A percentile compares a stretch with the other conserved stretches of the same genome.
Evolutionary conservation across 2,113 vertebrate genomes (phyloP).

Genomic region (Neolamprologus hecqui): DNA sequence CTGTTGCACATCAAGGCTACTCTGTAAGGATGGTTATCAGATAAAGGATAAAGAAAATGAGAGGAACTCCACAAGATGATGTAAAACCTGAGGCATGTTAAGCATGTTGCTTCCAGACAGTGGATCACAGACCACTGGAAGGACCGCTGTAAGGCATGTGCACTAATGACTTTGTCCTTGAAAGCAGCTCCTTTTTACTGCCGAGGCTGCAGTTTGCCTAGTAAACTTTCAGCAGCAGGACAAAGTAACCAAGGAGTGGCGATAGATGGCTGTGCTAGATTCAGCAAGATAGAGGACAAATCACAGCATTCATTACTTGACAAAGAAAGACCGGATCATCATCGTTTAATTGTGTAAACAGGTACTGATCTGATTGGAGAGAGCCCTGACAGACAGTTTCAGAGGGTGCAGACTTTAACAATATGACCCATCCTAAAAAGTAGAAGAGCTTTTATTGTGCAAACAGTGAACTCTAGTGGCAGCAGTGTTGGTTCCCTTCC

Average conservation of each 20-base stretch:
- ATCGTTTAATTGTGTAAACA: neutral
- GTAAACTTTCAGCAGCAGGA: constrained; percentile 5
- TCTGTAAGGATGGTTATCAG: neutral
- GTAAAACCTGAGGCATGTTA: neutral
- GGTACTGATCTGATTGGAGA: neutral
- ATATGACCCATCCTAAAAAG: neutral
- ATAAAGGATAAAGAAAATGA: neutral
- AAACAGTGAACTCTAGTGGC: constrained; percentile 63
- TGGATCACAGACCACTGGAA: neutral
- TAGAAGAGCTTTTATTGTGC: neutral
- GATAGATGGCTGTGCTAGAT: neutral
- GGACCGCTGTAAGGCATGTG: neutral
- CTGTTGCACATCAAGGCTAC: neutral
- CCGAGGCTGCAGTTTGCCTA: constrained; percentile 11
- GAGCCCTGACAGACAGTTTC: neutral
- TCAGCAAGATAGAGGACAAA: neutral
- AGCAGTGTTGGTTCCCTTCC: neutral
- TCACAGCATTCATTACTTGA: neutral
- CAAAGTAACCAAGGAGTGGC: constrained; percentile 11
- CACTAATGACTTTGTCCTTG: constrained; percentile 6
- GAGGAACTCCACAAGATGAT: neutral
- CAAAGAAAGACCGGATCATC: neutral
- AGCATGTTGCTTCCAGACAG: neutral
- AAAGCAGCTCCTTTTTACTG: neutral
- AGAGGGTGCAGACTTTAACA: neutral